Evolutionary conservation across 2,888 invertebrate genomes (phyloP).

Genomic region (Nomada hirtipes): DNA sequence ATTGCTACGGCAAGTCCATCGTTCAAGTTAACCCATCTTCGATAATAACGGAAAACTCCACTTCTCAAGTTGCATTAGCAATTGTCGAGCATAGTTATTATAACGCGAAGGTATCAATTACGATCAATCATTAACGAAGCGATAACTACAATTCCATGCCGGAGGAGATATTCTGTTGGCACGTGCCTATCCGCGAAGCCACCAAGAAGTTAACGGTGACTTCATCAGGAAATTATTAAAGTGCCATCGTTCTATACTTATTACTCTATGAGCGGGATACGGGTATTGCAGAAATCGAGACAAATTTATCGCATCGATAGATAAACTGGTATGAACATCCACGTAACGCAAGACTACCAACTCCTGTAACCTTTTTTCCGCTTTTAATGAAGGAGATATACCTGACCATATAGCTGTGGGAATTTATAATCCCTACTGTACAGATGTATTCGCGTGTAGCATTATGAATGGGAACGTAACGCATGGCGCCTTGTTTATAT

Average conservation of each 20-base stretch:
- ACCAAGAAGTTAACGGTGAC: conserved; percentile 37
- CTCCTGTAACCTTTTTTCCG: neutral
- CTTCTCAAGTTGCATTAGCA: neutral
- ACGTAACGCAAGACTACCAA: neutral
- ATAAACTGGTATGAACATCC: neutral
- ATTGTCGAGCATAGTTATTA: conserved; percentile 11
- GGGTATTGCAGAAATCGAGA: neutral
- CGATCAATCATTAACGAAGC: conserved; percentile 33
- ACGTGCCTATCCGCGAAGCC: conserved; percentile 28
- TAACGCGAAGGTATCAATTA: conserved; percentile 16
- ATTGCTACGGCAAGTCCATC: neutral
- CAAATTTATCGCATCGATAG: neutral
- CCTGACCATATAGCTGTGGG: neutral
- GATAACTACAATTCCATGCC: conserved; percentile 21
- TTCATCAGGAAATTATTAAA: conserved; percentile 29
- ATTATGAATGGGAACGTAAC: conserved; percentile 14
- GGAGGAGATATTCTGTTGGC: conserved; percentile 16
- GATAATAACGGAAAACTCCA: conserved; percentile 18
- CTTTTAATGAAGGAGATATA: neutral
- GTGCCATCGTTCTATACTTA: neutral
- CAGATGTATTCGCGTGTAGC: neutral
- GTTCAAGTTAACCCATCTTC: conserved; percentile 1
- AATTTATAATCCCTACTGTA: neutral
- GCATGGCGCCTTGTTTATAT: neutral
- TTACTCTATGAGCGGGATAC: neutral